Base-by-base conservation (phyloP, 1,140 invertebrate species). In the Anadara kagoshimensis region DNA sequence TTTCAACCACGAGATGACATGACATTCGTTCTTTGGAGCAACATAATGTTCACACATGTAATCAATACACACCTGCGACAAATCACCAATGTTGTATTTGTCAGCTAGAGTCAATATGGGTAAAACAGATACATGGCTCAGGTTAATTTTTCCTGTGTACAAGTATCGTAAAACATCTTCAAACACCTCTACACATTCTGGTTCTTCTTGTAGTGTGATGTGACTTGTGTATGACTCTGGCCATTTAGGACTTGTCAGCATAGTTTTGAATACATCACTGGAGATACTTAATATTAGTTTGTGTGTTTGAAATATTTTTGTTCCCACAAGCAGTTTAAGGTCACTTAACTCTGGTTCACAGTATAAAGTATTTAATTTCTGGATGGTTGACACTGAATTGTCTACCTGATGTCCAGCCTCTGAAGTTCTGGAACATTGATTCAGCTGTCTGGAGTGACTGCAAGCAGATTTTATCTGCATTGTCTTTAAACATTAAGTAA, bases 201-300 rank as follows among this genome's bases (percentile, higher is more conserved):
- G 93, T 24, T 96, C 94, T 90, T 98, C 97, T 84, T 95, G 93
- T 1, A 98, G 90, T 44, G 94, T 93, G 71, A 98, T 94, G 24
- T 93, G 91, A 79, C 92, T 94, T 89, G 96, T 94, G 75, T 94
- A 92, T 83, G 95, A 96, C 87, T 98, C 96, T 64, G 92, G 94
- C 96, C 96, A 98, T 87, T 95, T 94, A 0, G 95, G 93, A 85
- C 95, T 96, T 94, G 97, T 97, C 49, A 98, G 89, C 97, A 98
- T 98, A 7, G 97, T 95, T 93, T 97, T 95, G 89, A 98, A 98
- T 22, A 98, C 97, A 91, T 98, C 96, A 89, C 96, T 97, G 73
- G 95, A 96, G 73, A 96, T 95, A 92, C 96, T 97, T 1, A 98
- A 91, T 83, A 98, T 97, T 10, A 98, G 92, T 65, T 95, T 92